phyloP scores from a whole-genome alignment of 1,140 invertebrate genomes.

The Diorhabda sublineata region DNA sequence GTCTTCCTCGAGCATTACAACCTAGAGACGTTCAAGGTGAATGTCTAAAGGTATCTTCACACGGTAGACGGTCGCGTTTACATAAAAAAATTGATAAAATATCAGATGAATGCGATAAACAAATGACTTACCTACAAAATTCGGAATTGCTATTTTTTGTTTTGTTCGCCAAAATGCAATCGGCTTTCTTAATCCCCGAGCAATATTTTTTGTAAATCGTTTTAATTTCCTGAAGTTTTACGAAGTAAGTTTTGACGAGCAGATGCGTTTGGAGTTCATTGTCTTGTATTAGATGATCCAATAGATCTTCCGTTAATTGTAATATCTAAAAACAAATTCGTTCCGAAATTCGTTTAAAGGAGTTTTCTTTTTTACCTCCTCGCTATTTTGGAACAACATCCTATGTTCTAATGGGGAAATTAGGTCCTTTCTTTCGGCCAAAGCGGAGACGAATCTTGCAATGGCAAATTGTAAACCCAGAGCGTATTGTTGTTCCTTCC shows the following conservation, averaged over 20 bases:
- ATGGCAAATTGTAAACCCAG: constrained; percentile 70
- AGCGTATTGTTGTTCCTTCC: constrained; percentile 70
- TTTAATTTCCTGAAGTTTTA: constrained; percentile 66
- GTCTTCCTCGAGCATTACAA: too few species aligned
- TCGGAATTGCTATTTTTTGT: constrained; percentile 49
- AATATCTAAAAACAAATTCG: constrained; percentile 52
- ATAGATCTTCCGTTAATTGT: constrained; percentile 72
- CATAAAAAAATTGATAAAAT: too few species aligned
- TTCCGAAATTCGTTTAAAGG: not conserved
- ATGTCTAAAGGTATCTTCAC: too few species aligned
- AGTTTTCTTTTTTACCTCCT: constrained; percentile 56
- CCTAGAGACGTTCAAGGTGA: too few species aligned
- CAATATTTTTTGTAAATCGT: constrained; percentile 75
- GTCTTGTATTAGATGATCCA: constrained; percentile 68
- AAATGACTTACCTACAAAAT: constrained; percentile 29
- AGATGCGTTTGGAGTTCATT: constrained; percentile 64
- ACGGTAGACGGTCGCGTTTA: too few species aligned
- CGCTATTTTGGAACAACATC: constrained; percentile 76
- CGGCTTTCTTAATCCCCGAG: constrained; percentile 74
- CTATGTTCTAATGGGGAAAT: constrained; percentile 69
- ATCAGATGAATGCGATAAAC: too few species aligned
- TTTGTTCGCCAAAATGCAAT: constrained; percentile 68
- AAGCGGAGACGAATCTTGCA: constrained; percentile 65
- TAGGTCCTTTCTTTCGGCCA: constrained; percentile 68
- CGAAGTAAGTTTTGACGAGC: constrained; percentile 65